Percentiles rank a stretch among this genome's conserved stretches.
phyloP scores from a whole-genome alignment of 1,140 invertebrate genomes.

The Rhopalosiphum maidis region DNA sequence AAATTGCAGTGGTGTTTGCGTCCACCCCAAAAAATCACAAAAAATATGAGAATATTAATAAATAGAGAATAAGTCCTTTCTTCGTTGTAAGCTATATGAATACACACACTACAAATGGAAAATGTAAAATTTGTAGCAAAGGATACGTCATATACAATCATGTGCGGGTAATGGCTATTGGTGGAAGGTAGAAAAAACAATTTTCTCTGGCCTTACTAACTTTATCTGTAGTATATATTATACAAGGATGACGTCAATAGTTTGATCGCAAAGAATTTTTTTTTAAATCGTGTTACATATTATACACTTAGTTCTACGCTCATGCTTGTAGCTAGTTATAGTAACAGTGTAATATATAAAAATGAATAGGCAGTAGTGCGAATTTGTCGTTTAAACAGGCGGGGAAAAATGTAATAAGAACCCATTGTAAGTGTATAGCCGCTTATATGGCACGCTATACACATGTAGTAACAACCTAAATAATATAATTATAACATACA shows the following conservation, averaged over 20 bases:
- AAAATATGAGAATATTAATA: neutral
- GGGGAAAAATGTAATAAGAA: neutral
- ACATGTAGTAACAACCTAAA: neutral
- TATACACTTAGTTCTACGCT: neutral
- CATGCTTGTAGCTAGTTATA: neutral
- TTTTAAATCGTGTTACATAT: neutral
- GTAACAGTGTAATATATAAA: neutral
- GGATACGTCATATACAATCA: neutral
- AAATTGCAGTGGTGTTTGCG: neutral
- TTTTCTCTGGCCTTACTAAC: neutral
- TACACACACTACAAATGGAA: neutral
- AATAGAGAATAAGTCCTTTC: no score
- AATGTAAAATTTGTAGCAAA: neutral
- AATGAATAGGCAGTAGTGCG: neutral
- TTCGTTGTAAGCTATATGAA: neutral
- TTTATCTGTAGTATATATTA: neutral
- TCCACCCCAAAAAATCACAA: neutral
- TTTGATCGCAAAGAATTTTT: neutral
- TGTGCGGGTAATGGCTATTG: neutral
- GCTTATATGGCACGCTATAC: neutral
- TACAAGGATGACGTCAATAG: neutral
- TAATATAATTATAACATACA: neutral
- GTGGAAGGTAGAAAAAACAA: neutral
- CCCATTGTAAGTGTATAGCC: neutral
- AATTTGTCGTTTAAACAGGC: neutral